These are phyloP conservation scores for Apogon talboti DNA, from an alignment of 2,797 vertebrate genomes.

Conservation along the genomic window DNA sequence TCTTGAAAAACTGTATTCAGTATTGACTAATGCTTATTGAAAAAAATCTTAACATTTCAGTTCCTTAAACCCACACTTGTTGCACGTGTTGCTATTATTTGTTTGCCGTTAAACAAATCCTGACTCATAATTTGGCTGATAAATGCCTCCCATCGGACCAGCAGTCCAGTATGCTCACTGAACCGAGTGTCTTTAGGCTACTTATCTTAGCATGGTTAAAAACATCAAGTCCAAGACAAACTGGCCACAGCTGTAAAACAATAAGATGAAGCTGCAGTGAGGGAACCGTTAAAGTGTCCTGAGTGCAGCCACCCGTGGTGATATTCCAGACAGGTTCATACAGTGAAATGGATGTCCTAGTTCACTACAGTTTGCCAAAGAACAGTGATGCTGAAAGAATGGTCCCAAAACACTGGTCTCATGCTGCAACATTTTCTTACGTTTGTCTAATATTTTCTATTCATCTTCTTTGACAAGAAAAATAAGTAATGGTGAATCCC, in stretches of 20 bases:
- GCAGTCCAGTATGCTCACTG: not conserved
- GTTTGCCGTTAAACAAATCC: too few relatives aligned
- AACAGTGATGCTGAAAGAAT: slow-evolving; percentile 50
- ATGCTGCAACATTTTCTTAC: too few relatives aligned
- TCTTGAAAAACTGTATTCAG: too few relatives aligned
- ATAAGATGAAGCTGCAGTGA: not conserved
- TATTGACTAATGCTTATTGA: too few relatives aligned
- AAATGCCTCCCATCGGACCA: not conserved
- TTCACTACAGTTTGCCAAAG: slow-evolving; percentile 31
- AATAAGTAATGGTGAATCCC: too few relatives aligned
- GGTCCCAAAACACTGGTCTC: slow-evolving; percentile 17
- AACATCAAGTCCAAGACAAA: not conserved
- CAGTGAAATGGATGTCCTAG: slow-evolving; percentile 9
- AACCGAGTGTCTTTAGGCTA: not conserved
- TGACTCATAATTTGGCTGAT: not conserved
- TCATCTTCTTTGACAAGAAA: too few relatives aligned
- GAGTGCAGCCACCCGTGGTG: not conserved
- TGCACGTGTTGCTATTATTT: too few relatives aligned
- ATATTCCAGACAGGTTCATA: slow-evolving; percentile 14
- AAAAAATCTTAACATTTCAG: too few relatives aligned
- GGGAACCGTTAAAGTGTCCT: not conserved
- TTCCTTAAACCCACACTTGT: too few relatives aligned
- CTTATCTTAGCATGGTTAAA: not conserved
- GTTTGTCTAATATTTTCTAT: too few relatives aligned
- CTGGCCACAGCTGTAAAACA: not conserved